Evolutionary conservation across 2,113 vertebrate species (phyloP).

Genomic region (Hipposideros armiger): DNA sequence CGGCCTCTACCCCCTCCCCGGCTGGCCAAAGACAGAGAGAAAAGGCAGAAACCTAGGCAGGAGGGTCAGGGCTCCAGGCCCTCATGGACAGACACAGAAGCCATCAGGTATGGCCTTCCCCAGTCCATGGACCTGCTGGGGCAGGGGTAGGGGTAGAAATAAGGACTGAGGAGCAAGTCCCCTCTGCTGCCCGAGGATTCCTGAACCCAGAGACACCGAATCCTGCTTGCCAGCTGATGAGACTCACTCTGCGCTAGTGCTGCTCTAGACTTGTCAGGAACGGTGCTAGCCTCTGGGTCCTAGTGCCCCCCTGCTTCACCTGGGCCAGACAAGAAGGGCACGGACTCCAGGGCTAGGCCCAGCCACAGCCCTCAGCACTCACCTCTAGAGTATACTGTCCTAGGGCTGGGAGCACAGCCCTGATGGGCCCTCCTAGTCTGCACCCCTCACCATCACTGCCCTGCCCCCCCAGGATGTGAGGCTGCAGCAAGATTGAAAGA

Average conservation of each 20-base stretch:
- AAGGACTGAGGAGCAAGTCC: constrained; percentile 57
- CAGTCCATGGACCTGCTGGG: constrained; percentile 54
- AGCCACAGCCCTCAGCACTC: not conserved
- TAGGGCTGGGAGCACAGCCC: not conserved
- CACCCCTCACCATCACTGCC: not conserved
- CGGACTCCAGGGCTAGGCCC: not conserved
- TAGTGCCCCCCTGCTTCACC: constrained; percentile 88
- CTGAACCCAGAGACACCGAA: constrained; percentile 75
- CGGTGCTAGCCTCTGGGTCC: constrained; percentile 90
- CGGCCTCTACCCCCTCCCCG: constrained; percentile 74
- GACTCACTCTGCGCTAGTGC: constrained; percentile 92
- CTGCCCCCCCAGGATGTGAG: not conserved
- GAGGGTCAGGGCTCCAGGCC: constrained; percentile 76
- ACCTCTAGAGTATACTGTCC: not conserved
- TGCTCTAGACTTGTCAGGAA: constrained; percentile 89
- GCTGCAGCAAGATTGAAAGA: not conserved
- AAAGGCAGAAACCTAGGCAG: constrained; percentile 78
- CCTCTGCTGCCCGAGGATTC: constrained; percentile 76
- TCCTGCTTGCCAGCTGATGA: constrained; percentile 90
- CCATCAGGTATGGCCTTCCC: constrained; percentile 44
- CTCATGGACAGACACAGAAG: constrained; percentile 53
- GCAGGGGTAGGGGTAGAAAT: not conserved
- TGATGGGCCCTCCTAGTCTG: not conserved
- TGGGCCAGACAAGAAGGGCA: not conserved
- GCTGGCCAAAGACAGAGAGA: constrained; percentile 76